Evolutionary conservation across 2,888 invertebrate genomes (phyloP), one percentile per base, ranked within the genome.

Genomic region (Maniola hyperantus): DNA sequence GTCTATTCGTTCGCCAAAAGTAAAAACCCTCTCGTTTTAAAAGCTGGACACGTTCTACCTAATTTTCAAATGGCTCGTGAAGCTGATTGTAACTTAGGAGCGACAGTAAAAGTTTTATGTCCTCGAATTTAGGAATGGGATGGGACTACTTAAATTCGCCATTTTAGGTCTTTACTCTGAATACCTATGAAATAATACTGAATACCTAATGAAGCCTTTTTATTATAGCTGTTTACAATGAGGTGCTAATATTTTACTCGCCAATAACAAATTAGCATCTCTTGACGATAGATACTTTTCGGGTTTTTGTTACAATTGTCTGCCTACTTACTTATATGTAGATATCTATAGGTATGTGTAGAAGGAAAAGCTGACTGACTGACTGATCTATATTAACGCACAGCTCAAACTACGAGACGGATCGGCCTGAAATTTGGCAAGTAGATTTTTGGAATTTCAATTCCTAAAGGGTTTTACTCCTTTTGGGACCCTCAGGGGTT

Each of bases 21-120:
- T 39, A 8, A 59, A 48, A 50, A 61, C 36, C 36, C 46, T 46
- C 33, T 7, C 39, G 13, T 51, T 42, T 36, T 34, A 20, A 61
- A 61, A 36, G 20, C 61, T 61, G 48, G 13, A 20, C 61, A 61
- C 61, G 61, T 50, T 39, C 20, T 50, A 50, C 13, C 60, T n/a
- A 50, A 61, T 61, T 61, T 50, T 18, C 50, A 61, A 61, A 61
- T 61, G 15, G 60, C 36, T 61, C 50, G 60, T 61, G 50, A 61
- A 61, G 48, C 50, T 61, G 60, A 60, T 60, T 18, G 60, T 61
- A 61, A 61, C 50, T 50, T 39, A 51, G 50, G 8, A 36, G 34
- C 36, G 50, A 50, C 36, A 50, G 61, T 61, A 60, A 60, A 61
- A 61, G 20, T 50, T 61, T 60, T 61, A 61, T 61, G 13, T 20